phyloP scores from a whole-genome alignment of 2,888 invertebrate genomes.

The Myopa tessellatipennis region DNA sequence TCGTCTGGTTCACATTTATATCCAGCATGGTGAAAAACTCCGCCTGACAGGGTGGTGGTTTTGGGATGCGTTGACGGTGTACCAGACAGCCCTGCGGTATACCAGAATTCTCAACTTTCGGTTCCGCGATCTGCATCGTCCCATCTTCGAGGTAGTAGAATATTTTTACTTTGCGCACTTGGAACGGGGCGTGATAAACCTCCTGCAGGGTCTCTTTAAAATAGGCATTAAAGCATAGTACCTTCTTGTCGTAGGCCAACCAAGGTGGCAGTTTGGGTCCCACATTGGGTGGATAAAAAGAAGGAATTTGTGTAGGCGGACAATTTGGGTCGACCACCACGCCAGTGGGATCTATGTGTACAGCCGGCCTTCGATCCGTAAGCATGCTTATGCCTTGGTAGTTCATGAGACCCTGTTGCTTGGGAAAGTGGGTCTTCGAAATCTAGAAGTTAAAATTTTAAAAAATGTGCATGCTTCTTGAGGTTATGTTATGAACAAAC shows the following conservation, averaged over 20 bases:
- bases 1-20: slow-evolving; percentile 85
- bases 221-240: slow-evolving; percentile 68
- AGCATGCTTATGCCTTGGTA: slow-evolving; percentile 73
- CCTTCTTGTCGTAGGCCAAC: slow-evolving; percentile 90
- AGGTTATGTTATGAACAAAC: slow-evolving; percentile 53
- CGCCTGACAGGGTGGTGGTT: slow-evolving; percentile 78
- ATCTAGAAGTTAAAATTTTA: slow-evolving; percentile 67
- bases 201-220: slow-evolving; percentile 77
- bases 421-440: slow-evolving; percentile 74
- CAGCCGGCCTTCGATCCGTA: slow-evolving; percentile 73
- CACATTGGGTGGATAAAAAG: slow-evolving; percentile 80
- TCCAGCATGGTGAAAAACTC: slow-evolving; percentile 87
- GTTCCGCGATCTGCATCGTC: slow-evolving; percentile 88
- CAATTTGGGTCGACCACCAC: slow-evolving; percentile 67
- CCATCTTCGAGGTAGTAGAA: slow-evolving; percentile 92
- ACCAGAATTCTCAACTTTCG: slow-evolving; percentile 84
- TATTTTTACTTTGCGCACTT: slow-evolving; percentile 84
- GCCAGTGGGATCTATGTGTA: slow-evolving; percentile 72
- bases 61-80: slow-evolving; percentile 83
- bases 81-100: slow-evolving; percentile 86
- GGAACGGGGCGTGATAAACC: slow-evolving; percentile 73
- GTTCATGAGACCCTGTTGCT: slow-evolving; percentile 74
- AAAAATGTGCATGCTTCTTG: background rate
- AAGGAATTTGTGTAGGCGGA: slow-evolving; percentile 72
- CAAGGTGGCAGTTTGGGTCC: slow-evolving; percentile 83